phyloP scores from a whole-genome alignment of 2,797 vertebrate species.

The Macropodus opercularis region DNA sequence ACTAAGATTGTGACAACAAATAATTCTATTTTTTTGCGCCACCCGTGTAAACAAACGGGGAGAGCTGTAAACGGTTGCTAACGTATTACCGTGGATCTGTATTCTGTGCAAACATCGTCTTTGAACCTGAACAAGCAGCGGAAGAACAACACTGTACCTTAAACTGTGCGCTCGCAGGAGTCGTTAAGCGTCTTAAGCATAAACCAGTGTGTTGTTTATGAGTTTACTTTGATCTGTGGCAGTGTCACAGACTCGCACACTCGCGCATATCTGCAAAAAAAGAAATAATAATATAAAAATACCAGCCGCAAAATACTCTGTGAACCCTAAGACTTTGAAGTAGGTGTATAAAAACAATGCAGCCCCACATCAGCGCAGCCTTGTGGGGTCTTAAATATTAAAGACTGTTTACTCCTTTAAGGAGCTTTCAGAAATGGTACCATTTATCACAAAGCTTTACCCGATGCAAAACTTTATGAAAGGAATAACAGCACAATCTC shows the following conservation, averaged over 20 bases:
- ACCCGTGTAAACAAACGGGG: slow-evolving; percentile 11
- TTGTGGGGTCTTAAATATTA: slow-evolving; percentile 42
- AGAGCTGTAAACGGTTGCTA: slow-evolving; percentile 19
- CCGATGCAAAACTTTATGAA: slow-evolving; percentile 26
- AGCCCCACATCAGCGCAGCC: slow-evolving; percentile 32
- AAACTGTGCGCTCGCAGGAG: slow-evolving; percentile 42
- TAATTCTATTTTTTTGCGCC: slow-evolving; percentile 3
- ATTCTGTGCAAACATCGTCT: slow-evolving; percentile 5
- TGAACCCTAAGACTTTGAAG: slow-evolving; percentile 57
- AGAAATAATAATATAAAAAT: slow-evolving; percentile 40
- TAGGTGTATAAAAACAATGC: slow-evolving; percentile 46
- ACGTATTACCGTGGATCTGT: slow-evolving; percentile 4
- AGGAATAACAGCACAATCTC: slow-evolving; percentile 9
- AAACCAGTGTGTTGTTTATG: slow-evolving; percentile 54
- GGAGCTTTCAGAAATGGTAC: slow-evolving; percentile 13
- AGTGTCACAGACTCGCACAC: slow-evolving; percentile 29
- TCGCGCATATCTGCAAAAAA: slow-evolving; percentile 7
- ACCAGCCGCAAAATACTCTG: slow-evolving; percentile 36
- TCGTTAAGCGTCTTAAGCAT: slow-evolving; percentile 62
- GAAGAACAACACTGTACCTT: slow-evolving; percentile 19
- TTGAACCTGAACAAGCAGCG: slow-evolving; percentile 34
- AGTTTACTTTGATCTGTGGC: slow-evolving; percentile 64
- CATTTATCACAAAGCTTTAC: slow-evolving; percentile 29
- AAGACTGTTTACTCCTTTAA: slow-evolving; percentile 34
- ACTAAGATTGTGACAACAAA: slow-evolving; percentile 5